These are phyloP conservation scores for Erebia aethiops DNA, from an alignment of 2,888 invertebrate species.

Conservation along the genomic window DNA sequence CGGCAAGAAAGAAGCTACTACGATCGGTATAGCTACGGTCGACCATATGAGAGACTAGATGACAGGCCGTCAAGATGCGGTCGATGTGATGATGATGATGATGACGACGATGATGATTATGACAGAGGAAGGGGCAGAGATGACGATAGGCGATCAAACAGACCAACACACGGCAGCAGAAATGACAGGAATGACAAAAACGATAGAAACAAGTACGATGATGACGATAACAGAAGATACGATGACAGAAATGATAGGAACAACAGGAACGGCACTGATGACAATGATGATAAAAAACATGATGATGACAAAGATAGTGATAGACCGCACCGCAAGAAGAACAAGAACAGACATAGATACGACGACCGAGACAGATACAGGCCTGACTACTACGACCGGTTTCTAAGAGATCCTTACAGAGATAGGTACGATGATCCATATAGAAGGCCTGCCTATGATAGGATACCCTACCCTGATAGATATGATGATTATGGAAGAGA, in stretches of 20 bases:
- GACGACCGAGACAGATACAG: slow-evolving; percentile 71
- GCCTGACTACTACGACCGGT: slow-evolving; percentile 74
- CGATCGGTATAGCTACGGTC: slow-evolving; percentile 58
- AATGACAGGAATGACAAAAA: slow-evolving; percentile 57
- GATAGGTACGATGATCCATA: slow-evolving; percentile 66
- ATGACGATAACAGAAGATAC: slow-evolving; percentile 48
- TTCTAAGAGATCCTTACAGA: slow-evolving; percentile 68
- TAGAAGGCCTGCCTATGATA: slow-evolving; percentile 61
- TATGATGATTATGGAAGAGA: slow-evolving; percentile 58
- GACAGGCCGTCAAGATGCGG: slow-evolving; percentile 63
- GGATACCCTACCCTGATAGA: slow-evolving; percentile 51
- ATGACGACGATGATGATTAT: slow-evolving; percentile 57
- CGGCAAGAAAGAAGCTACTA: slow-evolving; percentile 71
- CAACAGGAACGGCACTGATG: slow-evolving; percentile 54
- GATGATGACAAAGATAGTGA: slow-evolving; percentile 65
- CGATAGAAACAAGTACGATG: slow-evolving; percentile 57
- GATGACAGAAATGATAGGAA: slow-evolving; percentile 35
- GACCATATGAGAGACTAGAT: slow-evolving; percentile 63
- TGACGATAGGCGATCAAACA: slow-evolving; percentile 52
- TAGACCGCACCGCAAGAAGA: slow-evolving; percentile 52
- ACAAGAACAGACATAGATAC: slow-evolving; percentile 60
- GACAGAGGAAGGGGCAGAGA: slow-evolving; percentile 51
- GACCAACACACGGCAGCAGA: slow-evolving; percentile 66
- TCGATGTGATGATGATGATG: slow-evolving; percentile 58
- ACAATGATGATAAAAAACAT: slow-evolving; percentile 51